Percentiles rank a stretch among this genome's conserved stretches.
Conservation (phyloP, 2,888 invertebrate species). For the Pristionchus japonicus region DNA sequence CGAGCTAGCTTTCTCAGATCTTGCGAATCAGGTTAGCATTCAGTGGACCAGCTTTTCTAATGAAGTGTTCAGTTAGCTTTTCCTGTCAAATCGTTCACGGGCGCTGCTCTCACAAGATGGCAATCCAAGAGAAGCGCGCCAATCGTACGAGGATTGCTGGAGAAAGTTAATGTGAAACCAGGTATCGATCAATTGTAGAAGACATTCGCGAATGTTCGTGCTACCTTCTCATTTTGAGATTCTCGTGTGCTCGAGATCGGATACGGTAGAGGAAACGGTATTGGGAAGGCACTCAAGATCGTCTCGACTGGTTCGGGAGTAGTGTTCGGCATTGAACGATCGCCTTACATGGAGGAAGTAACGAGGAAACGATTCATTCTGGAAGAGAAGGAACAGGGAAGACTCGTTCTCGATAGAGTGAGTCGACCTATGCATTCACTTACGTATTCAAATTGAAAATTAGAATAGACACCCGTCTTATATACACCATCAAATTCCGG, state of each 20-base stretch:
- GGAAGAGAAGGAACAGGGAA: slow-evolving; percentile 61
- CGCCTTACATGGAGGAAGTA: slow-evolving; percentile 66
- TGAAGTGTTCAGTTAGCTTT: slow-evolving; percentile 53
- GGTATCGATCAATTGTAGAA: background rate
- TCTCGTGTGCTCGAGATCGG: slow-evolving; percentile 60
- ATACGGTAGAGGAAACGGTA: slow-evolving; percentile 61
- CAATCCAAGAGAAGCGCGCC: background rate
- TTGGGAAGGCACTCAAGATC: slow-evolving; percentile 44
- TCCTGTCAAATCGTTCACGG: slow-evolving; percentile 59
- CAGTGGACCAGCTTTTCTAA: background rate
- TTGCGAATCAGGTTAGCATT: slow-evolving; percentile 39
- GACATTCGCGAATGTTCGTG: background rate
- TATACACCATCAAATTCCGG: too few species aligned
- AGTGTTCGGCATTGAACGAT: slow-evolving; percentile 68
- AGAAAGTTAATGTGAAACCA: slow-evolving; percentile 25
- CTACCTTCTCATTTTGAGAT: slow-evolving; percentile 53
- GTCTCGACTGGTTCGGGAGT: slow-evolving; percentile 26
- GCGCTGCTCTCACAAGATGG: slow-evolving; percentile 48
- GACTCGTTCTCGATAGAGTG: slow-evolving; percentile 63
- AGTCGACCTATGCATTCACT: too few species aligned
- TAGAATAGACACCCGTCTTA: too few species aligned
- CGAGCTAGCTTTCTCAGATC: slow-evolving; percentile 43
- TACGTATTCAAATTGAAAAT: too few species aligned
- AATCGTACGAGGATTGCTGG: background rate
- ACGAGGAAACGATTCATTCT: slow-evolving; percentile 60